Base-by-base conservation (phyloP, 2,797 vertebrate species). In the Megalops cyprinoides region DNA sequence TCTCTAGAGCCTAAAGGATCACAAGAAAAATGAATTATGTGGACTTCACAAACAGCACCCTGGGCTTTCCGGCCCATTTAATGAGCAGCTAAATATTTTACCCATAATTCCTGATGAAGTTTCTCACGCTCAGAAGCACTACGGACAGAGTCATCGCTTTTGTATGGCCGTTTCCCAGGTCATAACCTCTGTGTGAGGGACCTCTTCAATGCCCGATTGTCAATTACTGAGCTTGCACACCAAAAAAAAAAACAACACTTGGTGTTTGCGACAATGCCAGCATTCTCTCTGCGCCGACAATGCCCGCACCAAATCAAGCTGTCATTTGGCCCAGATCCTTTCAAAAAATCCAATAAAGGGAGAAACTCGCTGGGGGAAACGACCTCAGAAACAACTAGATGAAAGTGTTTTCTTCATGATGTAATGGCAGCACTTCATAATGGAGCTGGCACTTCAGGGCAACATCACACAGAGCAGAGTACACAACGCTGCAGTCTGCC, bases 271-370 rank as follows among this genome's bases (percentile, higher is more conserved):
- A 76, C 48, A 76, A 53, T 76, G 46, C 14, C 25, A 3, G 28
- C 28, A 76, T 76, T 76, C 74, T 51, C 46, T 31, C n/a, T 12
- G 7, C 18, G 34, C 20, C 62, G 28, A 34, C 62, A 65, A n/a
- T n/a, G n/a, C n/a, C n/a, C n/a, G n/a, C n/a, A n/a, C n/a, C n/a
- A n/a, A n/a, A n/a, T 65, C 62, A 37, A 18, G 62, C 34, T 65
- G 62, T 20, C 62, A 65, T 65, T 65, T 65, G 37, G 31, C 31
- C 62, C 62, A 65, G 31, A 37, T 65, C 62, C 62, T 34, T 65
- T 65, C 62, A 65, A 65, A n/a, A n/a, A 34, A 65, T 65, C 62
- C 62, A 65, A 65, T 37, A 37, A 65, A 65, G 62, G 62, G 31
- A 34, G 14, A 37, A 65, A 31, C 31, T 62, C 25, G 58, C 58